A percentile compares a stretch with the other conserved stretches of the same genome.
phyloP scores from a whole-genome alignment of 2,113 vertebrate genomes.

The Sinocyclocheilus anshuiensis region DNA sequence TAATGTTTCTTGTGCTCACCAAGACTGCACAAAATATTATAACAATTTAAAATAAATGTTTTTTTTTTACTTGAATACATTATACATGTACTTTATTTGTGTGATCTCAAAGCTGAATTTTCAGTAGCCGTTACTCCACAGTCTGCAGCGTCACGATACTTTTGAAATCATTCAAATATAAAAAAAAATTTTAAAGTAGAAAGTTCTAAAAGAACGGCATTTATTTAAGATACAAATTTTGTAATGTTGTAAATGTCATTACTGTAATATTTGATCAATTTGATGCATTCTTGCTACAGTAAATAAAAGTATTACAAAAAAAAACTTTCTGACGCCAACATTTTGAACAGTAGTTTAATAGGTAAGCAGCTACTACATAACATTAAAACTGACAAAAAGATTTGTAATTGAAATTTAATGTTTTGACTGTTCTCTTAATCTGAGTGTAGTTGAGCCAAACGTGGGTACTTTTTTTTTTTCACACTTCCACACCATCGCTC shows the following conservation, averaged over 20 bases:
- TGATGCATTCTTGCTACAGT: too few species aligned
- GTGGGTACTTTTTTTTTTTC: constrained; percentile 21
- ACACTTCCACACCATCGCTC: constrained; percentile 88
- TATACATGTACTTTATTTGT: not conserved
- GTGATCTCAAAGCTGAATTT: not conserved
- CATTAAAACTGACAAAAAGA: too few species aligned
- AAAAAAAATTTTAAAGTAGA: not conserved
- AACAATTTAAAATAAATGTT: not conserved
- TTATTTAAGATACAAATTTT: too few species aligned
- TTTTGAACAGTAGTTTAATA: not conserved
- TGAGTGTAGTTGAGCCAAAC: not conserved
- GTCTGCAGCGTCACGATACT: not conserved
- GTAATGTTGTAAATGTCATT: too few species aligned
- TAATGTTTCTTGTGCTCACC: too few species aligned
- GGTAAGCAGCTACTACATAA: too few species aligned
- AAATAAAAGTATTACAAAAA: too few species aligned
- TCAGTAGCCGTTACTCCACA: not conserved
- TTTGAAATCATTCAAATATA: not conserved
- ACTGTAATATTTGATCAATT: too few species aligned
- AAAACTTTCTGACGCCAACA: too few species aligned
- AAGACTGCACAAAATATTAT: not conserved
- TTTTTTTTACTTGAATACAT: not conserved
- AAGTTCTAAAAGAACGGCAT: not conserved
- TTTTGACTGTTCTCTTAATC: too few species aligned
- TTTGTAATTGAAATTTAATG: too few species aligned